phyloP scores from a whole-genome alignment of 2,888 invertebrate genomes.

The Hyposoter dolosus region DNA sequence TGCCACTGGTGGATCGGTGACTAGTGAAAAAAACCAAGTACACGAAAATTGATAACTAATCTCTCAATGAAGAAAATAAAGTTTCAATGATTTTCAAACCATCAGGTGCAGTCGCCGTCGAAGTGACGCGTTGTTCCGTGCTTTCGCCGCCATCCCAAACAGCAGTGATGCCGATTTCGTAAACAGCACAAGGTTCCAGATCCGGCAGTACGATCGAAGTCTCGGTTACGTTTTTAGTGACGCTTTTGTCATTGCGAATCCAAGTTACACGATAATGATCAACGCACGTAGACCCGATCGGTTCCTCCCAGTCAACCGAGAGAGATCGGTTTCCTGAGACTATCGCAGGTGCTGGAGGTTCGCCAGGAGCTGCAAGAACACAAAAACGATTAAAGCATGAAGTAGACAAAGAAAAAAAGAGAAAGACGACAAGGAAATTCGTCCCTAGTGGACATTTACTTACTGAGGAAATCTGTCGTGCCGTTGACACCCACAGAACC shows the following conservation, averaged over 20 bases:
- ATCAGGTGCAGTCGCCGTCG: conserved; percentile 63
- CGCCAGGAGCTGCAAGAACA: conserved; percentile 71
- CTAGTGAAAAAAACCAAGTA: conserved; percentile 65
- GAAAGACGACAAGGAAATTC: background rate
- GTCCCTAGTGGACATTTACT: background rate
- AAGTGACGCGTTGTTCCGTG: conserved; percentile 45
- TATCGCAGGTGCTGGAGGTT: conserved; percentile 65
- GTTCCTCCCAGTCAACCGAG: conserved; percentile 75
- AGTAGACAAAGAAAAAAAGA: background rate
- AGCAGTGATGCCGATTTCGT: conserved; percentile 73
- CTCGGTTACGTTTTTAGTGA: conserved; percentile 40
- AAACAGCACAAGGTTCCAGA: conserved; percentile 75
- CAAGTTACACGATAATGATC: conserved; percentile 74
- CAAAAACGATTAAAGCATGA: background rate
- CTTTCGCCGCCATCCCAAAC: conserved; percentile 70
- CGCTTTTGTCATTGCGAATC: conserved; percentile 40
- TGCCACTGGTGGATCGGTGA: conserved; percentile 68
- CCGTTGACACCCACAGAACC: conserved; percentile 59
- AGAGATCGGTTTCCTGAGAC: conserved; percentile 70
- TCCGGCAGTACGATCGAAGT: conserved; percentile 69
- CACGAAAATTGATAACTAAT: background rate
- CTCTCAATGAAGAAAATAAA: background rate
- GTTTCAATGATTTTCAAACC: conserved; percentile 40
- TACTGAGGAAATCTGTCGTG: conserved; percentile 76
- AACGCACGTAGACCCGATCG: conserved; percentile 75